Conservation (phyloP, 2,113 vertebrate species). For the Gopherus evgoodei region DNA sequence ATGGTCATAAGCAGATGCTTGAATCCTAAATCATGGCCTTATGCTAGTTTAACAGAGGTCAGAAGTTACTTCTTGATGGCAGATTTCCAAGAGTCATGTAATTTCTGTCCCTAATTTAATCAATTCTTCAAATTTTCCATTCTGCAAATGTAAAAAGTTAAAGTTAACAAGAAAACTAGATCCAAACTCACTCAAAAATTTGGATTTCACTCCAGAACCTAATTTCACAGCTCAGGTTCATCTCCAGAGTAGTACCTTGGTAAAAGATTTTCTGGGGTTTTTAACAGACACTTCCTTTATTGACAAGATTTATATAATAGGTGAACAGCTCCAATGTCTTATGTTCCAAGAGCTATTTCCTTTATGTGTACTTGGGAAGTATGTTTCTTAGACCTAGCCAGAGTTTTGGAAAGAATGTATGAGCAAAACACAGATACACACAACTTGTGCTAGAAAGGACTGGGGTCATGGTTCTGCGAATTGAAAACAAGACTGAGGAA, state of each 20-base stretch:
- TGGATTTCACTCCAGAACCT: background rate
- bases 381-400: background rate
- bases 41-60: background rate
- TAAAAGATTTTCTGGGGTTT: background rate
- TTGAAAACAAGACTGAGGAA: conserved; percentile 1
- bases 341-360: background rate
- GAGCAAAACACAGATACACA: background rate
- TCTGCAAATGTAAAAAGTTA: background rate
- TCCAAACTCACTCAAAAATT: background rate
- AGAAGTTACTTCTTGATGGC: background rate
- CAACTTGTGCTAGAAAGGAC: background rate
- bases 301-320: background rate
- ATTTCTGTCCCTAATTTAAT: background rate
- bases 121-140: background rate
- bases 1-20: background rate
- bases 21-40: background rate
- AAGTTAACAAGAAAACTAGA: background rate
- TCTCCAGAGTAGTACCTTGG: background rate
- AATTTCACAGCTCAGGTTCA: background rate
- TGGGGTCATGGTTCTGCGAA: background rate
- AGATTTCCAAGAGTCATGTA: background rate
- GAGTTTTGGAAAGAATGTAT: background rate
- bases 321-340: background rate
- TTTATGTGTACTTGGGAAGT: background rate
- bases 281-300: background rate